A percentile compares a stretch with the other conserved stretches of the same genome.
Conservation (phyloP, 2,113 vertebrate genomes). For the Amphiprion percula region DNA sequence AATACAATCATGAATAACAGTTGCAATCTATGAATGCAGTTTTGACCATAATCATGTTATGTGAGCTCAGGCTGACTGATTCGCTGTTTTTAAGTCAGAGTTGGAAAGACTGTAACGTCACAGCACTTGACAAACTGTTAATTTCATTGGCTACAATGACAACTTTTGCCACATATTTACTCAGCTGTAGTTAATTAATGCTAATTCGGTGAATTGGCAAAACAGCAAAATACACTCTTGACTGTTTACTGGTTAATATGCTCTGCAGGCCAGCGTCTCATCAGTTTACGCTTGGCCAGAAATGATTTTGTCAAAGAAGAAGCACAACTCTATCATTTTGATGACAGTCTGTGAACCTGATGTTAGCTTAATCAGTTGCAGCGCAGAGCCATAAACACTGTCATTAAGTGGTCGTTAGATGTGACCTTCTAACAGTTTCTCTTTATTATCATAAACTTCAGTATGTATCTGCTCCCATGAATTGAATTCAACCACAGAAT, state of each 20-base stretch:
- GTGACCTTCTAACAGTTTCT: background rate
- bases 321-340: background rate
- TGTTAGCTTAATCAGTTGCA: background rate
- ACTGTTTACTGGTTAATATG: conserved; percentile 4
- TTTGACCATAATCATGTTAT: background rate
- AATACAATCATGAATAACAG: conserved; percentile 22
- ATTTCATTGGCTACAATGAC: background rate
- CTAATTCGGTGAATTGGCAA: background rate
- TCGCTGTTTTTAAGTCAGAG: background rate
- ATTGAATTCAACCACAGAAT: background rate
- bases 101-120: conserved; percentile 3
- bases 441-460: no score
- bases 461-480: background rate
- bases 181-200: conserved; percentile 8
- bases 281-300: background rate
- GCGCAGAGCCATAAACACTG: background rate
- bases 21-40: background rate
- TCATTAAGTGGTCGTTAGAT: no score
- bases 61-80: background rate
- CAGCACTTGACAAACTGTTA: background rate
- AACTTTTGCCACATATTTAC: conserved; percentile 7
- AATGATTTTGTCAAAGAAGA: background rate
- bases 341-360: background rate
- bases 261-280: background rate
- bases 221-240: background rate